Evolutionary conservation across 2,797 vertebrate genomes (phyloP).

Genomic region (Molossus alvarezi): DNA sequence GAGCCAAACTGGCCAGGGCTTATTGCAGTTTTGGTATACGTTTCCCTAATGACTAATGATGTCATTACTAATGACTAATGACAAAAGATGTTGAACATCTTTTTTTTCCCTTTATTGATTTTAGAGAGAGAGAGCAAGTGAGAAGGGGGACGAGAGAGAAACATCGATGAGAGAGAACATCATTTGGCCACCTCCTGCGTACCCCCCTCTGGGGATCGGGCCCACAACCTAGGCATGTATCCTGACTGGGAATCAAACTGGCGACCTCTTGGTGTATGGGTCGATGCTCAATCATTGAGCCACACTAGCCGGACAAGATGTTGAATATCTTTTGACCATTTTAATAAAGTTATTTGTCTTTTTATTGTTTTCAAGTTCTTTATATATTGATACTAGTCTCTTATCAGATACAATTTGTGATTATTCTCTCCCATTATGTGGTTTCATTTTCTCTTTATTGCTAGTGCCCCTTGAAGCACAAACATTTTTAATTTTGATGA

Average conservation of each 20-base stretch:
- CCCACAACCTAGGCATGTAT: no score
- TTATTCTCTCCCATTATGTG: not conserved
- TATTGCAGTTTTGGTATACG: not conserved
- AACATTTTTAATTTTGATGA: not conserved
- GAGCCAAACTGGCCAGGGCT: not conserved
- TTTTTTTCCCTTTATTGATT: no score
- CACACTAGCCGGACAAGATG: not conserved
- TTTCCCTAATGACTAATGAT: not conserved
- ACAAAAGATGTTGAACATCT: not conserved
- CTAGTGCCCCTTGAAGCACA: not conserved
- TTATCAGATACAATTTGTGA: not conserved
- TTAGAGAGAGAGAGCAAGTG: no score
- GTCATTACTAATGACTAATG: not conserved
- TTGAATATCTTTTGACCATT: not conserved
- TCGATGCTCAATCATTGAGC: no score
- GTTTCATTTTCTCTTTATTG: not conserved
- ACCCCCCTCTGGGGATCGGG: no score
- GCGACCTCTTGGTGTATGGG: no score
- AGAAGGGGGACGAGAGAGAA: no score
- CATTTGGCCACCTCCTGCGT: no score
- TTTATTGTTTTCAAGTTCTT: not conserved
- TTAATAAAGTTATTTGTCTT: slow-evolving; percentile 22
- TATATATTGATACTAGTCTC: not conserved
- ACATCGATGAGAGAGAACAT: no score
- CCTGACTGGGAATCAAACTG: no score